These are phyloP conservation scores for Irena cyanogastra DNA, from an alignment of 2,113 vertebrate species.

Conservation along the genomic window DNA sequence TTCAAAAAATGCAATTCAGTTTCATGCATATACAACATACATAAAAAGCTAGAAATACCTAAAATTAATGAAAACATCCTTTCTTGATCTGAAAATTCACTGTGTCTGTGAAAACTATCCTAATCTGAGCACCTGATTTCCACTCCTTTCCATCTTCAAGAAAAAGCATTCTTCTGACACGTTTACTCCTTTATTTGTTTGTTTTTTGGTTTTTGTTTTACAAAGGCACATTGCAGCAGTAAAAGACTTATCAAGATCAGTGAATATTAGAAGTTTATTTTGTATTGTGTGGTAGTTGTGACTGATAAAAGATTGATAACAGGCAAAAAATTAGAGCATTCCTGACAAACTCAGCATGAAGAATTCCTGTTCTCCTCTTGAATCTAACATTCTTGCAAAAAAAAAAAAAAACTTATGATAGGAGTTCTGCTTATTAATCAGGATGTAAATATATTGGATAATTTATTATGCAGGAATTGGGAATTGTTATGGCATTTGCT, in stretches of 20 bases:
- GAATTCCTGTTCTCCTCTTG: neutral
- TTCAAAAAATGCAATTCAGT: neutral
- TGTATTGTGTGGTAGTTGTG: neutral
- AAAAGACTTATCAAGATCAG: neutral
- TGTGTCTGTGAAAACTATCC: neutral
- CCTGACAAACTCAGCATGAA: neutral
- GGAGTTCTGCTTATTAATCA: neutral
- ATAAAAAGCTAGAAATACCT: neutral
- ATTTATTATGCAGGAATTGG: neutral
- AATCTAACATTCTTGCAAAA: neutral
- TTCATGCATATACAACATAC: neutral
- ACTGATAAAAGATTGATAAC: neutral
- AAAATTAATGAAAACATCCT: neutral
- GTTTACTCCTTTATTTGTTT: neutral
- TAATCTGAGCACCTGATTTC: neutral
- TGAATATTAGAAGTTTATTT: neutral
- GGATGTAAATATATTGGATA: neutral
- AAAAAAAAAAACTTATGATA: neutral
- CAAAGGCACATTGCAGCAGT: neutral
- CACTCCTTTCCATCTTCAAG: neutral
- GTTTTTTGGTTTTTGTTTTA: neutral
- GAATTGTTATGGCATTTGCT: neutral
- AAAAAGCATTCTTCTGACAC: neutral
- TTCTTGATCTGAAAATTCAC: neutral
- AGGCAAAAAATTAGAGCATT: neutral